Percentiles rank a stretch among this genome's conserved stretches.
Conservation (phyloP, 2,888 invertebrate species). For the Cosmia pyralina region DNA sequence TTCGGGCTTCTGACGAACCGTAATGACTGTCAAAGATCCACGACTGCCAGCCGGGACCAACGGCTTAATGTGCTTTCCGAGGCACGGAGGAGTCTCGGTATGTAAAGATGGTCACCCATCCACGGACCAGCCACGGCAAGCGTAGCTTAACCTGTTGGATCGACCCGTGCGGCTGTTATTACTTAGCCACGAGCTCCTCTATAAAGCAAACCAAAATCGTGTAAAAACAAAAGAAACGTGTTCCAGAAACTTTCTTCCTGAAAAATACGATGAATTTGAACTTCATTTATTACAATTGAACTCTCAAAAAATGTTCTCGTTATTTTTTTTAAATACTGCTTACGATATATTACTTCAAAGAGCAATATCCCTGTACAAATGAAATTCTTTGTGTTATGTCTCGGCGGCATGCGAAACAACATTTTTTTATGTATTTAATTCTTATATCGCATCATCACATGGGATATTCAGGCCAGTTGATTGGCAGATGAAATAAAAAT, state of each 20-base stretch:
- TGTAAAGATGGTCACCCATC: no score
- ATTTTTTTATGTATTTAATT: conserved; percentile 5
- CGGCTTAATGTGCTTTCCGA: no score
- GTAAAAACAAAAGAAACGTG: not conserved
- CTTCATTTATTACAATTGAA: conserved; percentile 4
- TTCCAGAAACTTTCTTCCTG: not conserved
- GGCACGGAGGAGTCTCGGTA: no score
- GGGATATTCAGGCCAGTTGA: not conserved
- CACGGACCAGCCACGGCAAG: no score
- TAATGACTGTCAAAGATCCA: no score
- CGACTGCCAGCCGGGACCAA: no score
- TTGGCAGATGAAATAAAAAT: not conserved
- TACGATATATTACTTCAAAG: not conserved
- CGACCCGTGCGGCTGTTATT: no score
- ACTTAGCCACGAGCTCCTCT: no score
- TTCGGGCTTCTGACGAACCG: no score
- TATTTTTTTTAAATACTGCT: not conserved
- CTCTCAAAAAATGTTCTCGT: not conserved
- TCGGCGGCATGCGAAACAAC: not conserved
- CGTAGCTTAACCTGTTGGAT: no score
- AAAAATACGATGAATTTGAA: no score
- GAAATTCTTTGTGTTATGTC: conserved; percentile 13
- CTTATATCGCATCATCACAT: not conserved
- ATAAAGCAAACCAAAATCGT: not conserved
- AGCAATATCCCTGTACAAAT: conserved; percentile 8